phyloP scores from a whole-genome alignment of 2,797 vertebrate genomes.

The Decapterus maruadsi region DNA sequence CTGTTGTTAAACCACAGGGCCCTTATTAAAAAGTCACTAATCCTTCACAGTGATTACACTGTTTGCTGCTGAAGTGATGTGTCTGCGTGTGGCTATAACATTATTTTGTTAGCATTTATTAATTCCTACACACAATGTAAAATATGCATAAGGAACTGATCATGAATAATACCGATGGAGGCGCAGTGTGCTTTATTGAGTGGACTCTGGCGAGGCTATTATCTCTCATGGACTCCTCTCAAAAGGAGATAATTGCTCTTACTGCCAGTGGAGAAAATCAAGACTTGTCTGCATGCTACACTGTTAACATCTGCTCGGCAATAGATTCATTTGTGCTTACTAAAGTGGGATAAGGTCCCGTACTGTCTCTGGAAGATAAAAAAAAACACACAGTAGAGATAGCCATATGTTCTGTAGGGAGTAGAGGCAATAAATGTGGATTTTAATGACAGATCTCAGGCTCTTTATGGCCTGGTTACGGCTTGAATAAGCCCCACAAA shows the following conservation, averaged over 20 bases:
- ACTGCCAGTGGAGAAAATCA: conserved; percentile 34
- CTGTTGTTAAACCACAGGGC: conserved; percentile 24
- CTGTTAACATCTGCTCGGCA: conserved; percentile 47
- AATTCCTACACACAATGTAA: neutral
- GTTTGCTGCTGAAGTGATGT: neutral
- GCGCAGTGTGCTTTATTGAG: conserved; percentile 23
- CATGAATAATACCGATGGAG: conserved; percentile 33
- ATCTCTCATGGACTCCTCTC: conserved; percentile 43
- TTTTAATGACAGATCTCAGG: conserved; percentile 57
- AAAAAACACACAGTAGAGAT: conserved; percentile 33
- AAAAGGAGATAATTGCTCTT: conserved; percentile 52
- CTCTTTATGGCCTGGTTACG: conserved; percentile 52
- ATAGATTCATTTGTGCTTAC: conserved; percentile 46
- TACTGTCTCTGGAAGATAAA: conserved; percentile 40
- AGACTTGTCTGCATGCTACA: conserved; percentile 30
- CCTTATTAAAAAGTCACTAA: conserved; percentile 10
- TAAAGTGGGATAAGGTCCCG: conserved; percentile 22
- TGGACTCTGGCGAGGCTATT: conserved; percentile 33
- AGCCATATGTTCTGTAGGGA: conserved; percentile 54
- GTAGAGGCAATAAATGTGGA: conserved; percentile 52
- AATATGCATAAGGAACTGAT: conserved; percentile 13
- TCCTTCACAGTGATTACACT: neutral
- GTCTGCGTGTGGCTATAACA: conserved; percentile 9
- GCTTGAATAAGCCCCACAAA: conserved; percentile 53
- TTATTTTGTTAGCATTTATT: conserved; percentile 25